These are phyloP conservation scores for Zenarchopterus dispar DNA, from an alignment of 2,797 vertebrate genomes.

Conservation along the genomic window DNA sequence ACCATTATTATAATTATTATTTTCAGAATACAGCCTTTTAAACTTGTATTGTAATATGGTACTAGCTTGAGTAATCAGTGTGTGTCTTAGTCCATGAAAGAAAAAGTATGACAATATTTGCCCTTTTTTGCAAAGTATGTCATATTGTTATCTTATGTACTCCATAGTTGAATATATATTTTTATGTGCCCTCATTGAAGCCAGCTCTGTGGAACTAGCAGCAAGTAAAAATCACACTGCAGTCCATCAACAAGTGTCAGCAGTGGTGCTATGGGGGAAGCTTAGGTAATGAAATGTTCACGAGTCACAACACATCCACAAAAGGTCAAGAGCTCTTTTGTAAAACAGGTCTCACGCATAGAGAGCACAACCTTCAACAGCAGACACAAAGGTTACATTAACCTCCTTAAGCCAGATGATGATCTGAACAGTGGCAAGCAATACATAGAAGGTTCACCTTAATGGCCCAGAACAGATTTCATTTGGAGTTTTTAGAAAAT, in stretches of 20 bases:
- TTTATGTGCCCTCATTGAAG: neutral
- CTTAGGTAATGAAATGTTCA: constrained; percentile 36
- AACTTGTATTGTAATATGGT: no score
- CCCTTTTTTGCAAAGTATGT: neutral
- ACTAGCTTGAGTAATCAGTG: no score
- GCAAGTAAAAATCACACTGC: constrained; percentile 3
- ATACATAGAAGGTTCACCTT: neutral
- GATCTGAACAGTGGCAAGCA: constrained; percentile 7
- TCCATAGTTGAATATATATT: neutral
- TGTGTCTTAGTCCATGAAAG: no score
- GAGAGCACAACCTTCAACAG: constrained; percentile 30
- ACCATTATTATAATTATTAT: no score
- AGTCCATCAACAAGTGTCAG: constrained; percentile 25
- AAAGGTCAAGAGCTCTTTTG: constrained; percentile 61
- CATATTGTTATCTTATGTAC: neutral
- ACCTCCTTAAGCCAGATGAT: constrained; percentile 8
- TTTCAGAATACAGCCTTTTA: no score
- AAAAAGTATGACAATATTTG: no score
- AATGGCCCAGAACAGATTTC: neutral
- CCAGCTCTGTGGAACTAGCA: neutral
- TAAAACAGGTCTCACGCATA: constrained; percentile 31
- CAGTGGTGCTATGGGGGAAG: neutral
- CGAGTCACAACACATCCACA: constrained; percentile 36
- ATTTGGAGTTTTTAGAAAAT: neutral
- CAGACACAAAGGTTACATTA: constrained; percentile 49